Base-by-base conservation (phyloP, 2,888 invertebrate species). In the Tachina grossa region DNA sequence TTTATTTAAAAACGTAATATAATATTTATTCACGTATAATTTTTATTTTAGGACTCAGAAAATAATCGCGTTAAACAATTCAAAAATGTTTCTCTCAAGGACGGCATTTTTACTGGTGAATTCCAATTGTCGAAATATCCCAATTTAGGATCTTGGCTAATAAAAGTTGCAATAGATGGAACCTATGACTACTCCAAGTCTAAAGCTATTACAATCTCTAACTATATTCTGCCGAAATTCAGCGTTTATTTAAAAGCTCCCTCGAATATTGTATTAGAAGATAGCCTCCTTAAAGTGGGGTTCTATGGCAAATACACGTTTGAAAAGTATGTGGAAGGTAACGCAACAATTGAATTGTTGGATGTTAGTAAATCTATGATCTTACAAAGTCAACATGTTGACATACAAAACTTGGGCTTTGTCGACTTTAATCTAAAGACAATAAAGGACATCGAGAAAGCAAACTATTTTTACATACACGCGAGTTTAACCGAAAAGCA, bases 401-500 rank as follows among this genome's bases (percentile, higher is more conserved):
- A 96, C 90, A 95, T 95, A 88, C 95, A 98, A 63, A 94, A 95
- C 91, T 98, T 97, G 92, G 86, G 89, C 9, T 87, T 96, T 59
- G 53, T 78, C 4, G 74, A 82, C 16, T 80, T 63, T 95, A 97
- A 2, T 95, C 96, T 90, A 3, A 94, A 97, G 3, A 39, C 39
- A 13, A 14, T 49, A 94, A 83, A 95, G 97, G 90, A 93, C 63
- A 16, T 82, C 63, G n/a, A 49, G 5, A 22, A 88, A 88, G 43
- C 9, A n/a, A 2, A 88, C 88, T 1, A 87, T 89, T 0, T 45
- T 88, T 4, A 84, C 22, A 94, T 98, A 53, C 96, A 97, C 90
- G 98, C 97, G 1, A 95, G 96, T 13, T 95, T 99, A 6, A 97
- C 97, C 91, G 99, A 99, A 93, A 95, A 95, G 75, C 93, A 97